Evolutionary conservation across 2,888 invertebrate genomes (phyloP), one percentile per base, ranked within the genome.

Genomic region (Prosopocoilus inquinatus): DNA sequence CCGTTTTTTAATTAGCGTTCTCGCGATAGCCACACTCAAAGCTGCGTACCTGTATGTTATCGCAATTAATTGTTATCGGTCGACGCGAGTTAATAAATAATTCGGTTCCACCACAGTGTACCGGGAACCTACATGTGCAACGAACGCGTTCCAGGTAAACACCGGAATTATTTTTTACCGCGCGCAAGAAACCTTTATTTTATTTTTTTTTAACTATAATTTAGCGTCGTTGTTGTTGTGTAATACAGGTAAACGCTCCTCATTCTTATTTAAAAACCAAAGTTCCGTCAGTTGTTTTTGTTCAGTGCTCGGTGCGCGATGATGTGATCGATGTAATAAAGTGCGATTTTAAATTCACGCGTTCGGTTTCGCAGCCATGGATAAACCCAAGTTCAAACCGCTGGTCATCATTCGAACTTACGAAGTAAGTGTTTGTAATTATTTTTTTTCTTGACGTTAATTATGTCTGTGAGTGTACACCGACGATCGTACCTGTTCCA

Each of bases 341-440:
- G 13, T 44, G 9, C 15, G 9, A 13, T 43, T 33, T 35, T 36
- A 33, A 34, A 41, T 41, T 28, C 12, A 9, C 28, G 9, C 13
- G 15, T 49, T 20, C 15, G 32, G 7, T 33, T 36, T 12, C 13
- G 11, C 13, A n/a, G 50, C 32, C 32, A 67, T 67, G 66, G 60
- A 64, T 46, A 60, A 59, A 53, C 47, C 58, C 15, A 65, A 60
- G 47, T 61, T 52, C 53, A 81, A 81, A 69, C 83, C 84, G 47
- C 67, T 83, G 58, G 82, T 84, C 65, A 74, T 81, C 53, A 79
- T 84, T 64, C 84, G 83, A 71, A 83, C 83, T 68, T 84, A 84
- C 67, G 82, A 41, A 11, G 41, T 41, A 41, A 41, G 41, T 41
- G 11, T 38, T 12, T 9, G 4, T 28, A 28, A 28, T 5, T 28